phyloP scores from a whole-genome alignment of 1,140 invertebrate species.

The Acarapis woodi region DNA sequence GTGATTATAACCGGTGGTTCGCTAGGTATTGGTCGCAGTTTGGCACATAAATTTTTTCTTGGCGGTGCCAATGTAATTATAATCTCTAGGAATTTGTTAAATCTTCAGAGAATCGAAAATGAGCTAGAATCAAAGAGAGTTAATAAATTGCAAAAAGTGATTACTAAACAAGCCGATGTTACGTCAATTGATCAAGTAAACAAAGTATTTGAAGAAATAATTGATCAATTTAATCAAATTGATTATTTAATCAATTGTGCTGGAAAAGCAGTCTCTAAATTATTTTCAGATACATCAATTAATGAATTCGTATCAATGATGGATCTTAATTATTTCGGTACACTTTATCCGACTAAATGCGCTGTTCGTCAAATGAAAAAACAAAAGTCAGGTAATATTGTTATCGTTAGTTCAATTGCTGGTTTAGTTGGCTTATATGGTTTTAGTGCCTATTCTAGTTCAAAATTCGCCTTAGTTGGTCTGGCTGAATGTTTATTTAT shows the following conservation, averaged over 20 bases:
- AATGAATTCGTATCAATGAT: conserved; percentile 28
- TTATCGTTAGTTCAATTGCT: conserved; percentile 63
- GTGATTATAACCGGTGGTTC: conserved; percentile 57
- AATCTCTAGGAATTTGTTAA: conserved; percentile 38
- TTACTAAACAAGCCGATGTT: conserved; percentile 20
- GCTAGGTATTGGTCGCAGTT: conserved; percentile 65
- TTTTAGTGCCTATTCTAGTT: conserved; percentile 57
- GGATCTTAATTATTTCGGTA: conserved; percentile 25
- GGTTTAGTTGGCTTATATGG: conserved; percentile 71
- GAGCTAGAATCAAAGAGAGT: conserved; percentile 21
- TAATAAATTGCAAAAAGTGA: conserved; percentile 27
- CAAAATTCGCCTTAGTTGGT: conserved; percentile 80
- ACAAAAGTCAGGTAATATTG: conserved; percentile 32
- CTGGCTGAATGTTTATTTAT: conserved; percentile 72
- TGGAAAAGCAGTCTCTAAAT: conserved; percentile 30
- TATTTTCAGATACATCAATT: conserved; percentile 45
- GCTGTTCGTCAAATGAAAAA: conserved; percentile 23
- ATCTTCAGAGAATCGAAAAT: conserved; percentile 27
- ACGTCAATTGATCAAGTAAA: conserved; percentile 6
- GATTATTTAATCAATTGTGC: conserved; percentile 75
- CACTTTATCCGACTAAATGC: conserved; percentile 23
- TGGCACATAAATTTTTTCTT: conserved; percentile 40
- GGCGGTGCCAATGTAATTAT: conserved; percentile 63
- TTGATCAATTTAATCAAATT: conserved; percentile 36
- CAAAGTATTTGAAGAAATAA: conserved; percentile 18